Conservation (phyloP, 2,888 invertebrate species). For the Cheilosia vernalis region DNA sequence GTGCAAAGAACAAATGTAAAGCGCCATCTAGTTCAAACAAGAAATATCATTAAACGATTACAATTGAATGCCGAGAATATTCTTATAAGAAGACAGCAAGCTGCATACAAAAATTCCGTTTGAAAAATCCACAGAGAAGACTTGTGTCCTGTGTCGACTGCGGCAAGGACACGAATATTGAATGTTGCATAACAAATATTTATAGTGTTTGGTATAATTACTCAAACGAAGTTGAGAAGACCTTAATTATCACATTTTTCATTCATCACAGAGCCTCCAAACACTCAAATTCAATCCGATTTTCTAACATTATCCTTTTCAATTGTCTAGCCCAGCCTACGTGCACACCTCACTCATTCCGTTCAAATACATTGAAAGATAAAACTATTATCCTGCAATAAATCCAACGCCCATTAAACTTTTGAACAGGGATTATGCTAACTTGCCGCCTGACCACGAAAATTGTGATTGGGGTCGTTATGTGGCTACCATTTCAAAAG, state of each 20-base stretch:
- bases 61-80: not conserved
- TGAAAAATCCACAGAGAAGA: too few relatives aligned
- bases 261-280: conserved; percentile 8
- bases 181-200: too few relatives aligned
- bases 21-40: not conserved
- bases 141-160: too few relatives aligned
- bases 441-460: not conserved
- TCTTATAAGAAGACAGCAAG: not conserved
- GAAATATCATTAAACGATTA: not conserved
- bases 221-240: too few relatives aligned
- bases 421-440: conserved; percentile 1
- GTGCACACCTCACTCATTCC: not conserved
- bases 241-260: not conserved
- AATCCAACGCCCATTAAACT: conserved; percentile 4
- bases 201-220: too few relatives aligned
- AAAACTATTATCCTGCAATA: conserved; percentile 18
- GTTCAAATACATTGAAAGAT: not conserved
- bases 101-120: too few relatives aligned
- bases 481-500: not conserved
- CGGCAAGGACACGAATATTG: too few relatives aligned
- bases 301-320: conserved; percentile 1
- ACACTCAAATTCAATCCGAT: not conserved
- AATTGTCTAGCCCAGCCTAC: not conserved
- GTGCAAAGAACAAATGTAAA: not conserved
- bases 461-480: not conserved